Evolutionary conservation across 2,113 vertebrate genomes (phyloP), one percentile per base, ranked within the genome.

Genomic region (Grammomys dolichurus): DNA sequence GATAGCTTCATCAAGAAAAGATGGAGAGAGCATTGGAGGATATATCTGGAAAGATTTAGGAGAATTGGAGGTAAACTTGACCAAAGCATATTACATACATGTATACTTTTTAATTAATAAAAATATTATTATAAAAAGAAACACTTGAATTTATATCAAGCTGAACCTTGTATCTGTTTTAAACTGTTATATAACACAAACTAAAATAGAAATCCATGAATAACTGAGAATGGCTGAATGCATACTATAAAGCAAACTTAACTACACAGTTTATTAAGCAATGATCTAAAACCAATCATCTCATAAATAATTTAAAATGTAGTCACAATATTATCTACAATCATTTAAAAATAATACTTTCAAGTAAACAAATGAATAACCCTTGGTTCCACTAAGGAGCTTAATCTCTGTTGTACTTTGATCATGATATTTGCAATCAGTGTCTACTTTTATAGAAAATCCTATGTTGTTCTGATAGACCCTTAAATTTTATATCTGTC

Each of bases 151-250:
- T 67, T 75, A 20, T n/a, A 26, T 58, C 46, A 80, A 22, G 1
- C 22, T 70, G n/a, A 72, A 48, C 2, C 3, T 65, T 63, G 70
- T 75, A 63, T 46, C 36, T 46, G n/a, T 90, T 86, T 51, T 63
- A 87, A 94, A 82, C 17, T 81, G n/a, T 82, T 51, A 40, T 63
- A n/a, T 20, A 51, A 43, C 78, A 87, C 40, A 70, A 95, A 70
- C 10, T 76, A 24, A 54, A 73, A 56, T 26, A 80, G 33, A 54
- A 76, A 76, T 14, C 48, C 46, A 63, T 31, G 54, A 78, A 56
- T 56, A 73, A n/a, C 31, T 31, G 4, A 86, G n/a, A 87, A 80
- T 24, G 10, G 56, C 17, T 48, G 17, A 87, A 31, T 20, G 6
- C 28, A 56, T 2, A 24, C 36, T 80, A 40, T 51, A 16, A 76